Percentiles rank a stretch among this genome's conserved stretches.
Conservation (phyloP, 2,113 vertebrate genomes). For the Centrocercus urophasianus region DNA sequence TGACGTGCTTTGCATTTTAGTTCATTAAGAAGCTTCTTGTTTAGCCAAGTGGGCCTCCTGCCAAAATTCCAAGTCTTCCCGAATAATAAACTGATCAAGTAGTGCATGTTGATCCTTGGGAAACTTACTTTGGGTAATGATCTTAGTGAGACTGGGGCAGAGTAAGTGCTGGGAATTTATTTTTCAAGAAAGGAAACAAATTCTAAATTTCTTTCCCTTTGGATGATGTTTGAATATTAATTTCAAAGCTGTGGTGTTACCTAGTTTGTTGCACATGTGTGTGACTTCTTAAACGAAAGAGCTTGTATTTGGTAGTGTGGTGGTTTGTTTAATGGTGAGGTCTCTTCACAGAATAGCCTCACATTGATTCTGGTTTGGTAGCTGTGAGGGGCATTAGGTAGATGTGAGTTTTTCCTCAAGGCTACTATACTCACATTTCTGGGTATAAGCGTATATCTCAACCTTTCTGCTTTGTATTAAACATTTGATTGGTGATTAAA, state of each 20-base stretch:
- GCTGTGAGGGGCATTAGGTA: fast-evolving
- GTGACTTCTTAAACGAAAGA: background rate
- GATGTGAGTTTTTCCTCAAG: background rate
- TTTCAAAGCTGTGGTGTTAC: background rate
- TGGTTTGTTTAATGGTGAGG: background rate
- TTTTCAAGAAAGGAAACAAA: conserved; percentile 9
- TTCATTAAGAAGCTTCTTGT: conserved; percentile 38
- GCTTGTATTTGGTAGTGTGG: background rate
- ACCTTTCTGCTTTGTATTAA: background rate
- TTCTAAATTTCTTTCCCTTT: background rate
- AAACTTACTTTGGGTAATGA: conserved; percentile 22
- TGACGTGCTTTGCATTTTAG: conserved; percentile 44
- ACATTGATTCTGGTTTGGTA: background rate
- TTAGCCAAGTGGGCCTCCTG: conserved; percentile 42
- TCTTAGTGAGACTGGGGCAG: background rate
- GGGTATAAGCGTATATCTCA: background rate
- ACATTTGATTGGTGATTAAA: background rate
- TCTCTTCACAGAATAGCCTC: background rate
- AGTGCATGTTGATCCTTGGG: conserved; percentile 20
- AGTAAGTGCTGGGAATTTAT: background rate
- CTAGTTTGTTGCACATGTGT: background rate
- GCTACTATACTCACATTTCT: background rate
- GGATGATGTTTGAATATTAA: background rate
- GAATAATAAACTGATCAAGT: conserved; percentile 36
- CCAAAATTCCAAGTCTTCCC: conserved; percentile 46